phyloP scores from a whole-genome alignment of 2,797 vertebrate genomes.

The Mus caroli region DNA sequence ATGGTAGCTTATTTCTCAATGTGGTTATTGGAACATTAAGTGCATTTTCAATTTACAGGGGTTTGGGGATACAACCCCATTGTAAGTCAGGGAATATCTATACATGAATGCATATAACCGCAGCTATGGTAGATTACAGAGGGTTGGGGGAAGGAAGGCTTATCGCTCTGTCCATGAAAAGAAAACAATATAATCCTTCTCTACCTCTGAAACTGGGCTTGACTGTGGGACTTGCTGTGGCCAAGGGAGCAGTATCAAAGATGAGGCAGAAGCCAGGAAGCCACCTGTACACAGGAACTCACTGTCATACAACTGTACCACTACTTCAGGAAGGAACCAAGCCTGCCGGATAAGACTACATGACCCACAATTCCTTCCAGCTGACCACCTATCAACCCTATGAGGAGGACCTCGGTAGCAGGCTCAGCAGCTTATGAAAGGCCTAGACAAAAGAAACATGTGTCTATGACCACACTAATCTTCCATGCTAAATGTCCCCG shows the following conservation, averaged over 20 bases:
- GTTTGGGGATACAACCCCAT: background rate
- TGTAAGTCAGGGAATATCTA: background rate
- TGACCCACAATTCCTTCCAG: background rate
- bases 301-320: background rate
- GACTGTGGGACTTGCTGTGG: background rate
- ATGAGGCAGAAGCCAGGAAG: background rate
- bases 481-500: background rate
- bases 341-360: background rate
- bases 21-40: no score
- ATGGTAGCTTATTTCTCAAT: background rate
- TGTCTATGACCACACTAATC: rapidly evolving
- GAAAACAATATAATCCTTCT: background rate
- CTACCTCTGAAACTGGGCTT: background rate
- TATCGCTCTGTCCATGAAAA: background rate
- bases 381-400: background rate
- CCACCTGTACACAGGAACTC: background rate
- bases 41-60: background rate
- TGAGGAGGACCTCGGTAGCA: background rate
- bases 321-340: background rate
- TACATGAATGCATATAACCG: background rate
- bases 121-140: background rate
- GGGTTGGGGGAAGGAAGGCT: background rate
- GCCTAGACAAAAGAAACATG: background rate
- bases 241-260: background rate
- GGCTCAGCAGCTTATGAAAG: background rate